Percentiles rank a stretch among this genome's conserved stretches.
These are phyloP conservation scores for Shargacucullia verbasci DNA, from an alignment of 2,888 invertebrate genomes.

Conservation along the genomic window DNA sequence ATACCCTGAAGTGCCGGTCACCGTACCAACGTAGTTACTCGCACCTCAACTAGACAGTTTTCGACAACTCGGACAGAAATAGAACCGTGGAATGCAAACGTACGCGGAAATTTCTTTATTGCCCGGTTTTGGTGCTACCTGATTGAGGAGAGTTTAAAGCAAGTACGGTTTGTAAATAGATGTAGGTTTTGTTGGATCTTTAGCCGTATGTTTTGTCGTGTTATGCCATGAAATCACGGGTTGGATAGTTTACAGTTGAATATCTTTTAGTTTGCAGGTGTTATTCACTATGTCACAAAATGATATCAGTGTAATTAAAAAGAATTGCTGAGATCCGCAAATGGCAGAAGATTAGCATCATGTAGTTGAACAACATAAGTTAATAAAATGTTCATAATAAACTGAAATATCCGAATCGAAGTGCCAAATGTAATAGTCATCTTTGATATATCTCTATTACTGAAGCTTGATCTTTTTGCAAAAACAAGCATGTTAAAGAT, in stretches of 20 bases:
- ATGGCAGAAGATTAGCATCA: neutral
- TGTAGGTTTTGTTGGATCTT: neutral
- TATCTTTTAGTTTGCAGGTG: too few relatives aligned
- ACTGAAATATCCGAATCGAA: slow-evolving; percentile 7
- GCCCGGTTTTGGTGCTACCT: slow-evolving; percentile 14
- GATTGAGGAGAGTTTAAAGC: slow-evolving; percentile 21
- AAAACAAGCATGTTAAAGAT: slow-evolving; percentile 48
- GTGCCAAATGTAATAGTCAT: slow-evolving; percentile 17
- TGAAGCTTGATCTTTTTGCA: slow-evolving; percentile 32
- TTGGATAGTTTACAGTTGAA: too few relatives aligned
- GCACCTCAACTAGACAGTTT: slow-evolving; percentile 48
- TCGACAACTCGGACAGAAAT: slow-evolving; percentile 46
- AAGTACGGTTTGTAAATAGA: slow-evolving; percentile 10
- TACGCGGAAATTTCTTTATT: slow-evolving; percentile 43
- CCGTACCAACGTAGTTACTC: slow-evolving; percentile 49
- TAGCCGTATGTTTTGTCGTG: too few relatives aligned
- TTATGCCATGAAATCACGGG: too few relatives aligned
- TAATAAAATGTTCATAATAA: neutral
- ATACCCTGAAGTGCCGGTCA: slow-evolving; percentile 55
- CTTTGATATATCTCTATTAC: slow-evolving; percentile 18
- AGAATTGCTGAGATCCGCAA: neutral
- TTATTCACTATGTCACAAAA: too few relatives aligned
- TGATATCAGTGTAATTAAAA: too few relatives aligned
- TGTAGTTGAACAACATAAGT: neutral
- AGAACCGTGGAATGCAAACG: slow-evolving; percentile 35